phyloP scores from a whole-genome alignment of 2,113 vertebrate species.

The Cebidichthys violaceus region DNA sequence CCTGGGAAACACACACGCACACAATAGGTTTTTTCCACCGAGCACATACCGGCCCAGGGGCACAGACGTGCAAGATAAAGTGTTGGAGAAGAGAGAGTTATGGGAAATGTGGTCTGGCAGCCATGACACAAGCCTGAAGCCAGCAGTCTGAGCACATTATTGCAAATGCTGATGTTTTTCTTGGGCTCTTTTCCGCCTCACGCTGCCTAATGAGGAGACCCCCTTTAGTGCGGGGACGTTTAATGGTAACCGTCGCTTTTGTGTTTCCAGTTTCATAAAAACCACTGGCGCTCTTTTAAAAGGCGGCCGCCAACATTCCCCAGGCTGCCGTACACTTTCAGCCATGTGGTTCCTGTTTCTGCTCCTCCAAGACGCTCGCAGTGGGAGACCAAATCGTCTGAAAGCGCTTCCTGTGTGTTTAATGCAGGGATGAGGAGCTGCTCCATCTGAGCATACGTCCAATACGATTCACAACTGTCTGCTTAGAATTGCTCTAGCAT shows the following conservation, averaged over 20 bases:
- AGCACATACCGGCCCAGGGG: constrained; percentile 42
- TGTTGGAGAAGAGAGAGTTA: constrained; percentile 57
- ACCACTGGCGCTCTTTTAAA: constrained; percentile 57
- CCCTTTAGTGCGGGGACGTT: constrained; percentile 52
- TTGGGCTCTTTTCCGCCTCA: constrained; percentile 42
- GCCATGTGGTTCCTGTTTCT: constrained; percentile 77
- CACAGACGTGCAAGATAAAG: constrained; percentile 60
- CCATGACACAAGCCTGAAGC: constrained; percentile 60
- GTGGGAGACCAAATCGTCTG: constrained; percentile 51
- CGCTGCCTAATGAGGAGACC: constrained; percentile 72
- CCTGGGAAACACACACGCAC: constrained; percentile 23
- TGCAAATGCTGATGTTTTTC: constrained; percentile 66
- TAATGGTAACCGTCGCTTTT: constrained; percentile 63
- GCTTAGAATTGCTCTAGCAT: constrained; percentile 40
- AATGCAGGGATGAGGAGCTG: constrained; percentile 46
- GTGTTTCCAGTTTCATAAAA: constrained; percentile 76
- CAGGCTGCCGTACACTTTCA: constrained; percentile 49
- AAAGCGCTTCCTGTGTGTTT: constrained; percentile 56
- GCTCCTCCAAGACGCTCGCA: constrained; percentile 55
- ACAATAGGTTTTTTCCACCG: constrained; percentile 65
- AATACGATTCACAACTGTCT: constrained; percentile 8
- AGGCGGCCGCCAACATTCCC: constrained; percentile 67
- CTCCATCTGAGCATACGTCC: constrained; percentile 30
- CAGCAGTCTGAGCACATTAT: constrained; percentile 60
- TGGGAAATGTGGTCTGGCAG: constrained; percentile 75